Conservation (phyloP, 2,888 invertebrate genomes). For the Acronicta alni region DNA sequence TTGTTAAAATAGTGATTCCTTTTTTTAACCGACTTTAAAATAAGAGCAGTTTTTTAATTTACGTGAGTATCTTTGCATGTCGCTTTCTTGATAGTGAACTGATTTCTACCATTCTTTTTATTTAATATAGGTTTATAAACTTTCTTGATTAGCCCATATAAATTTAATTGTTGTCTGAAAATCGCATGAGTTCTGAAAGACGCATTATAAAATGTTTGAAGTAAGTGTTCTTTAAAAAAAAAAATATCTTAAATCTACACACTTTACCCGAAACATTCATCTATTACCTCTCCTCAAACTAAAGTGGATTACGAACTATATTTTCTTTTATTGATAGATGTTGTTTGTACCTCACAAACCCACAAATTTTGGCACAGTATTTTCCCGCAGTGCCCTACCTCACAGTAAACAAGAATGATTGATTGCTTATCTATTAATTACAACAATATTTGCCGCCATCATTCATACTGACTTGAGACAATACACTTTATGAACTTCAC, state of each 20-base stretch:
- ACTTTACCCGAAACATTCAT: too few species aligned
- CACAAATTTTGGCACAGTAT: constrained; percentile 25
- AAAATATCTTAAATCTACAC: too few species aligned
- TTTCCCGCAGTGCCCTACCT: constrained; percentile 26
- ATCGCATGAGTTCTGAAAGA: too few species aligned
- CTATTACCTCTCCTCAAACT: background rate
- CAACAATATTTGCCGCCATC: constrained; percentile 76
- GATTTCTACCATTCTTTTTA: too few species aligned
- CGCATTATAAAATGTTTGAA: too few species aligned
- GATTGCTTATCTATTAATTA: constrained; percentile 75
- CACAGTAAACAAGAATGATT: constrained; percentile 73
- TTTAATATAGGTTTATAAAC: too few species aligned
- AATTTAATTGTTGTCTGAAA: too few species aligned
- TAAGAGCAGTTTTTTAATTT: too few species aligned
- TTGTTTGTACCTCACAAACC: constrained; percentile 30
- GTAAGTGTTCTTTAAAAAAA: too few species aligned
- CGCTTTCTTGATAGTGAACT: too few species aligned
- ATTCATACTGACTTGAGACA: constrained; percentile 60
- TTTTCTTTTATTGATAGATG: background rate
- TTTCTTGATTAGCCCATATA: too few species aligned
- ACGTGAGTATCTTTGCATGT: too few species aligned
- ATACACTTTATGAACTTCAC: constrained; percentile 56
- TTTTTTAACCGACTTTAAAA: background rate
- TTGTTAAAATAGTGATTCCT: background rate
- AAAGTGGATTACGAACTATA: constrained; percentile 1